Base-by-base conservation (phyloP, 2,113 vertebrate species). In the Motacilla alba region DNA sequence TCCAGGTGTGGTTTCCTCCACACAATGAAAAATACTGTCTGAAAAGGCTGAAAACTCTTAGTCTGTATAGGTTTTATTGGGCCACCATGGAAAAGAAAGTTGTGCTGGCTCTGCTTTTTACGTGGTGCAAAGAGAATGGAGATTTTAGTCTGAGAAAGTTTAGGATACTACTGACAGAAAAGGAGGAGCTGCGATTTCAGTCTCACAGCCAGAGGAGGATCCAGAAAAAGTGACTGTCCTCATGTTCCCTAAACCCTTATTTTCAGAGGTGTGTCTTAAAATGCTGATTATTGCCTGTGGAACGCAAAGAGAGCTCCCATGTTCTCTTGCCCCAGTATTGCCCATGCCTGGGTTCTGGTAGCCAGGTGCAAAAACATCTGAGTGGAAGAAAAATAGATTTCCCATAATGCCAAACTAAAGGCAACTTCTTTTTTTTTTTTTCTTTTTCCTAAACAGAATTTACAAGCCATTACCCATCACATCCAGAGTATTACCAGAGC, bases 391-490 rank as follows among this genome's bases (percentile, higher is more conserved):
- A 94, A 94, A 63, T 13, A 26, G 9, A 7, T 70, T 74, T 73
- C 88, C 44, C 10, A 53, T 20, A 58, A 35, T 15, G 35, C 12
- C 43, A 92, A 88, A 83, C 9, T 46, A 52, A 68, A 80, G 9
- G 37, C 3, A 22, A 44, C 9, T 15, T n/a, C 23, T 24, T 49
- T 15, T 50, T 56, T 22, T 52, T 2, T 47, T 63, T 23, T 67
- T 62, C 59, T 82, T 44, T 10, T 35, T 12, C 11, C 39, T 39
- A 23, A 66, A 55, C 17, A 94, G 68, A 89, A 94, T 92, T 95
- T 96, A 89, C 58, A 95, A 93, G 74, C 53, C 86, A 76, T 90
- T 96, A 53, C 76, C 31, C 56, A 47, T 78, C 68, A 75, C 56
- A 89, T 52, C 28, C 56, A 75, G 68, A 72, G 53, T 72, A 78